Base-by-base conservation (phyloP, 2,797 vertebrate species). In the Danio jaintianensis region DNA sequence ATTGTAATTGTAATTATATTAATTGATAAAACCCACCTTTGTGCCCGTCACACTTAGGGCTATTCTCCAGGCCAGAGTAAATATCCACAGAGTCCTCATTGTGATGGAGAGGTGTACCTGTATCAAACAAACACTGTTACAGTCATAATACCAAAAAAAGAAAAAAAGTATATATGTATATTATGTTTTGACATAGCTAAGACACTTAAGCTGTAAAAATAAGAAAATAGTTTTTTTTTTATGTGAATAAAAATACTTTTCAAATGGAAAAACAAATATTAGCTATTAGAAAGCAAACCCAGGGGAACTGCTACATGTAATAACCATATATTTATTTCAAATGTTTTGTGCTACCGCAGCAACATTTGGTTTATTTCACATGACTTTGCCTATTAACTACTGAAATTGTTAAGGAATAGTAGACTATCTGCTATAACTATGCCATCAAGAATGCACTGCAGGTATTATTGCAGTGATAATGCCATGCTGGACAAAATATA, bases 51-150 rank as follows among this genome's bases (percentile, higher is more conserved):
- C n/a, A 82, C 75, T 13, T 83, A 1, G 86, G 79, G 48, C 70
- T 83, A 38, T 79, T 70, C 77, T 98, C 96, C 90, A 99, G 91
- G 36, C 92, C 97, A 84, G 95, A 96, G 4, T 99, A 99, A 89
- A 99, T 98, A 90, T 99, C 98, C 91, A 99, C 90, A 2, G 98
- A 98, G 69, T 96, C 95, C 86, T 98, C 97, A 84, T 84, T 73
- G 22, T 77, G 64, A 80, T 70, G 71, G 40, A 80, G 42, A 67
- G 7, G 62, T 20, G 66, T n/a, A 80, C 55, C 84, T 85, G 63
- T 43, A 68, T 52, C 16, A 61, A 61, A 29, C 5, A 52, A 47
- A 29, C 29, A 38, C 6, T 15, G 7, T 72, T 50, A 15, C 4
- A 6, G 29, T 62, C 10, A 63, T 62, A 36, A 15, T 18, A n/a